Percentiles rank a stretch among this genome's conserved stretches.
phyloP scores from a whole-genome alignment of 2,888 invertebrate genomes.

The Caprella mutica region DNA sequence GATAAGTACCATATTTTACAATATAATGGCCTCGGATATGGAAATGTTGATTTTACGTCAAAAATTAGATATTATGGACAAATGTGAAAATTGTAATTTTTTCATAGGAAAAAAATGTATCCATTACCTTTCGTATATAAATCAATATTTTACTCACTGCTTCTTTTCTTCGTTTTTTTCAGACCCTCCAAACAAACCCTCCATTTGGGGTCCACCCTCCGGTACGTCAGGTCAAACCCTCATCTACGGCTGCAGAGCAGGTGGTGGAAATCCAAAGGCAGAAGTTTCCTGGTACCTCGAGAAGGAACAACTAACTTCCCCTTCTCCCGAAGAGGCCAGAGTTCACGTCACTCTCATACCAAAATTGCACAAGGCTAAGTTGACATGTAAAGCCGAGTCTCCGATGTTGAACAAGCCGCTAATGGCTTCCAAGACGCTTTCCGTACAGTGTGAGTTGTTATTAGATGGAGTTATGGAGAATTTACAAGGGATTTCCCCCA shows the following conservation, averaged over 20 bases:
- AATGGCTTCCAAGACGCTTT: background rate
- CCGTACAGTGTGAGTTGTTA: background rate
- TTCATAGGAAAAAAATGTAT: too few relatives aligned
- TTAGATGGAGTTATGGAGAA: too few relatives aligned
- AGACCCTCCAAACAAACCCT: slow-evolving; percentile 2
- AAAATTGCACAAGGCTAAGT: background rate
- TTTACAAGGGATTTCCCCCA: too few relatives aligned
- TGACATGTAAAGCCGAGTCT: slow-evolving; percentile 1
- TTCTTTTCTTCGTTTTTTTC: too few relatives aligned
- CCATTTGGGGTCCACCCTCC: slow-evolving; percentile 1
- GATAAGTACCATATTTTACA: too few relatives aligned
- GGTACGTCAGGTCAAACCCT: slow-evolving; percentile 6
- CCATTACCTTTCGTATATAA: too few relatives aligned
- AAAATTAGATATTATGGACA: too few relatives aligned
- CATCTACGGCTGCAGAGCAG: slow-evolving; percentile 5
- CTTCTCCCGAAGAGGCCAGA: slow-evolving; percentile 1
- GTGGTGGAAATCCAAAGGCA: slow-evolving; percentile 4
- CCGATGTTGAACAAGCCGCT: background rate
- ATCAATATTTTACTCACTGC: too few relatives aligned
- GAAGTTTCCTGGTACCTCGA: slow-evolving; percentile 6
- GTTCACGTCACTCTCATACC: slow-evolving; percentile 5
- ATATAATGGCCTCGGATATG: too few relatives aligned
- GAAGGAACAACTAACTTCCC: slow-evolving; percentile 1
- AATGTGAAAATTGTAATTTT: too few relatives aligned
- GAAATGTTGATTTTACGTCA: too few relatives aligned